phyloP scores from a whole-genome alignment of 2,797 vertebrate genomes.

The Takifugu rubripes region DNA sequence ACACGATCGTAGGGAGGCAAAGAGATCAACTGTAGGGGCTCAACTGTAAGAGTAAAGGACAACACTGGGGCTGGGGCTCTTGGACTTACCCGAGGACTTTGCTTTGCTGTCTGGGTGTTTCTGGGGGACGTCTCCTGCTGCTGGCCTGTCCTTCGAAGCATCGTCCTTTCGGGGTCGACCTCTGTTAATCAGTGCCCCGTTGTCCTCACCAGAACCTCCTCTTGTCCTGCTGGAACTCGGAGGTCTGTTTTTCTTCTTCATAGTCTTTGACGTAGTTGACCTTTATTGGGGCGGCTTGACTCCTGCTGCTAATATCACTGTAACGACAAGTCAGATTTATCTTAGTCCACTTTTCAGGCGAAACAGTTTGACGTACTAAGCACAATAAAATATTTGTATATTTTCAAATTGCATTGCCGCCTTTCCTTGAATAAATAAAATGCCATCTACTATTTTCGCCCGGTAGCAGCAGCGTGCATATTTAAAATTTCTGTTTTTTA shows the following conservation, averaged over 20 bases:
- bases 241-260: slow-evolving; percentile 79
- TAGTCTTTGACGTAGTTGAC: slow-evolving; percentile 12
- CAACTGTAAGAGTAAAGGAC: neutral
- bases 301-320: slow-evolving; percentile 2
- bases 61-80: neutral
- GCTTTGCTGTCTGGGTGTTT: slow-evolving; percentile 51
- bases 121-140: neutral
- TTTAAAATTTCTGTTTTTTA: no score
- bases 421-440: no score
- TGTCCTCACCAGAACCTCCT: slow-evolving; percentile 15
- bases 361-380: no score
- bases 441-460: no score
- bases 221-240: slow-evolving; percentile 49
- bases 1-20: no score
- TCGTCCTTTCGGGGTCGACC: slow-evolving; percentile 41
- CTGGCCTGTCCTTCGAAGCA: slow-evolving; percentile 7
- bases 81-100: slow-evolving; percentile 66
- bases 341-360: no score
- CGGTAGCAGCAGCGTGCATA: no score
- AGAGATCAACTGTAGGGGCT: neutral
- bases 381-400: no score
- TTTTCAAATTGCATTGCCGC: no score
- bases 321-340: neutral
- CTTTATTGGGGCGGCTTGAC: slow-evolving; percentile 10
- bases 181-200: slow-evolving; percentile 28